Evolutionary conservation across 2,888 invertebrate species (phyloP).

Genomic region (Mesorhabditis spiculigera): DNA sequence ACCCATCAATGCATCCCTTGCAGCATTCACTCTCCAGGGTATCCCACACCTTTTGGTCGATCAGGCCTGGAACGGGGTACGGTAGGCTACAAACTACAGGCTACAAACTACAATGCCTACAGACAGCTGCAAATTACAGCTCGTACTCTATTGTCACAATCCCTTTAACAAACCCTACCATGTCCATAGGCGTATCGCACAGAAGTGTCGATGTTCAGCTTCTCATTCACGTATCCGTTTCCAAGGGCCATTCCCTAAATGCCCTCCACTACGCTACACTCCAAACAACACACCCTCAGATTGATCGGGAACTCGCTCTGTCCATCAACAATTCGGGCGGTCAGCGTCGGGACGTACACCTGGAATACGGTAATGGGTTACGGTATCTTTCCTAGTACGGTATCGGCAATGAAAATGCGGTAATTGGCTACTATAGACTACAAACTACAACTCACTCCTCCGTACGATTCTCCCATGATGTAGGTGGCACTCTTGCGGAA

Average conservation of each 20-base stretch:
- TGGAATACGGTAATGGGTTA: conserved; percentile 10
- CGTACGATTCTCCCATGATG: conserved; percentile 64
- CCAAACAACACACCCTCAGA: conserved; percentile 31
- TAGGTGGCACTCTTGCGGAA: conserved; percentile 61
- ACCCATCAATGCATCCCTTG: conserved; percentile 51
- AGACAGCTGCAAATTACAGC: neutral
- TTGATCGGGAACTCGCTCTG: conserved; percentile 54
- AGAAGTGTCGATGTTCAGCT: conserved; percentile 57
- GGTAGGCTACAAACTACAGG: too few species aligned
- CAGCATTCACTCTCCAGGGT: conserved; percentile 52
- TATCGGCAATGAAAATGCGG: neutral
- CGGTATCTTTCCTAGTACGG: neutral
- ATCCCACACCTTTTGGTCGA: conserved; percentile 55
- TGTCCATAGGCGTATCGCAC: conserved; percentile 58
- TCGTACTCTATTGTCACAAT: neutral
- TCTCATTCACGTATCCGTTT: conserved; percentile 56
- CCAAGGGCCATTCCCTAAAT: conserved; percentile 56
- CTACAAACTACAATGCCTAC: too few species aligned
- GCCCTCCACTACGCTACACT: neutral
- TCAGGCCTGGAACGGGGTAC: conserved; percentile 18
- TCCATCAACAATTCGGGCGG: conserved; percentile 59
- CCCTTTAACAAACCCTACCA: conserved; percentile 25
- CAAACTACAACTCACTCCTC: conserved; percentile 55
- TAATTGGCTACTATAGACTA: neutral
- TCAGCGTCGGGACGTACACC: conserved; percentile 62